A percentile compares a stretch with the other conserved stretches of the same genome.
These are phyloP conservation scores for Thomomys bottae DNA, from an alignment of 2,113 vertebrate genomes.

Conservation along the genomic window DNA sequence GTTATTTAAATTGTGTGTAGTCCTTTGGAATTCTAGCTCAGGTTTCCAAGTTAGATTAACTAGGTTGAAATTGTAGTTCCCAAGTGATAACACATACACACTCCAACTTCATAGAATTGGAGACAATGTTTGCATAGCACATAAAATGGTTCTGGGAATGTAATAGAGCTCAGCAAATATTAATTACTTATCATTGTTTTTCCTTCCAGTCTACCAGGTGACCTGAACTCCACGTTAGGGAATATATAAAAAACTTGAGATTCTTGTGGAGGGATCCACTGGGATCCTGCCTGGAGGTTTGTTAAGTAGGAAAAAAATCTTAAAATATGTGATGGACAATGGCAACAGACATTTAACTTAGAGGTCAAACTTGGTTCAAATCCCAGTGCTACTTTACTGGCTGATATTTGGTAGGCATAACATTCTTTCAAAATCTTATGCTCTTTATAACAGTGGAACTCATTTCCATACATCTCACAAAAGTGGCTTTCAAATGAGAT, in stretches of 20 bases:
- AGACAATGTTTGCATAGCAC: neutral
- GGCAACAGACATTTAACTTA: neutral
- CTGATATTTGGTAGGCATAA: neutral
- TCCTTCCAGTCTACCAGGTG: neutral
- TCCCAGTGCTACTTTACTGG: neutral
- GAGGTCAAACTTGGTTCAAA: neutral
- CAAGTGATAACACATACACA: neutral
- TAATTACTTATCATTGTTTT: neutral
- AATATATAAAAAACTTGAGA: neutral
- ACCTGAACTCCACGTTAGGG: neutral
- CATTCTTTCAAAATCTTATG: neutral
- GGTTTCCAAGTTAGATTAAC: constrained; percentile 9
- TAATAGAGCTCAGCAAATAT: constrained; percentile 36
- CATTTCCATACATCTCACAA: neutral
- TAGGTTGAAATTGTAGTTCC: constrained; percentile 32
- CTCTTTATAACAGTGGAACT: neutral
- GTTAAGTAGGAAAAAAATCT: neutral
- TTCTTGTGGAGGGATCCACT: neutral
- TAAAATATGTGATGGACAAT: neutral
- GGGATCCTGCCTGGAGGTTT: neutral
- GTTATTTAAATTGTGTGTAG: constrained; percentile 23
- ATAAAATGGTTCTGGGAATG: neutral
- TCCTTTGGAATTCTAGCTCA: constrained; percentile 40
- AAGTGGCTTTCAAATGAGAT: neutral
- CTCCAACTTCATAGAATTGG: neutral